Percentiles rank a stretch among this genome's conserved stretches.
Evolutionary conservation across 2,113 vertebrate genomes (phyloP).

Genomic region (Calonectris borealis): DNA sequence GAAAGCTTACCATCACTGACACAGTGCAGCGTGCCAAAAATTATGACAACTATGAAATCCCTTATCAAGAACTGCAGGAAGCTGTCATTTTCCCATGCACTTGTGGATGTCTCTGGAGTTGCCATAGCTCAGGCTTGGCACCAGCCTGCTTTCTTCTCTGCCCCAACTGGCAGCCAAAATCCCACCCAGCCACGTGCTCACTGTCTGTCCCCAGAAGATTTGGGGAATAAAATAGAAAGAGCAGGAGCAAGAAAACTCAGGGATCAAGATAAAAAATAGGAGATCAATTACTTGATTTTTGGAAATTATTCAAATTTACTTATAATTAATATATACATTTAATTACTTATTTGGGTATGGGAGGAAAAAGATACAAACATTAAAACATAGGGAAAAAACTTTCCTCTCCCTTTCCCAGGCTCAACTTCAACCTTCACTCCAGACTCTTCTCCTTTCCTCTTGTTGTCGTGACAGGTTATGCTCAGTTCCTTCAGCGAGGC

Average conservation of each 20-base stretch:
- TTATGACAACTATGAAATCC: neutral
- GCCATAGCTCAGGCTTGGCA: neutral
- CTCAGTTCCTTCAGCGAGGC: neutral
- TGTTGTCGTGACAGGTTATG: neutral
- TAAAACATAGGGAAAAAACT: neutral
- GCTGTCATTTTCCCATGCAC: neutral
- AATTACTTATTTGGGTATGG: neutral
- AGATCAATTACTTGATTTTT: neutral
- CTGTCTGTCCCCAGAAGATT: neutral
- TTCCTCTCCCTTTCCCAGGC: neutral
- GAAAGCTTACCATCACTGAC: neutral
- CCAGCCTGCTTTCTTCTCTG: neutral
- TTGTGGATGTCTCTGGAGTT: neutral
- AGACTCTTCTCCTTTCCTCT: neutral
- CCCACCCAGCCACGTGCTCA: neutral
- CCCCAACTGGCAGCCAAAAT: neutral
- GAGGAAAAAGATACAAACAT: neutral
- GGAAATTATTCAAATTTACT: rapidly evolving
- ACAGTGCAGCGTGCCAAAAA: neutral
- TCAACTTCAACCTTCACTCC: neutral
- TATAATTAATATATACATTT: neutral
- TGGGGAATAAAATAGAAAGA: neutral
- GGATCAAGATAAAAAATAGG: neutral
- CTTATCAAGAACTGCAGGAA: neutral
- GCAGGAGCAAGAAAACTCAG: neutral